phyloP scores from a whole-genome alignment of 2,113 vertebrate species.

The Pachycephala philippinensis region DNA sequence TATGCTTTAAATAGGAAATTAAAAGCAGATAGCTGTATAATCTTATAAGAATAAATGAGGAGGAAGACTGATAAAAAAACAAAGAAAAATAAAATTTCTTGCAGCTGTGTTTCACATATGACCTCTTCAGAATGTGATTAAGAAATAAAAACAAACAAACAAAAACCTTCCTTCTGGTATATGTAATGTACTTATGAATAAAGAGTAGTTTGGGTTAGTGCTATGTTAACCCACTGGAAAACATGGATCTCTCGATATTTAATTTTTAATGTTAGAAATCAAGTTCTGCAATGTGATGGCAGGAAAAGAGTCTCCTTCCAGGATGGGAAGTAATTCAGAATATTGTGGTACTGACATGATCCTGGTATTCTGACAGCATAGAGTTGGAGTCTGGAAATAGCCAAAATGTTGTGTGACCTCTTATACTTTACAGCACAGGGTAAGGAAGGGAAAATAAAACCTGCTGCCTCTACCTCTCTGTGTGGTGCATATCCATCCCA shows the following conservation, averaged over 20 bases:
- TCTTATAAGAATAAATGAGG: background rate
- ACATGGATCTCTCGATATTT: background rate
- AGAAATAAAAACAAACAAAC: background rate
- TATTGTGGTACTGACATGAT: background rate
- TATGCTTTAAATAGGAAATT: background rate
- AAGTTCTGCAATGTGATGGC: background rate
- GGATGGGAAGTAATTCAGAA: background rate
- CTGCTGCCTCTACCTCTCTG: background rate
- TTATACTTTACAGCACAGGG: background rate
- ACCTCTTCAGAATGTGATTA: conserved; percentile 26
- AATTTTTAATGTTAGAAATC: background rate
- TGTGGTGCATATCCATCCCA: background rate
- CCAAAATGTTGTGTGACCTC: background rate
- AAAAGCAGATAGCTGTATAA: background rate
- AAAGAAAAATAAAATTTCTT: background rate
- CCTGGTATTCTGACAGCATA: background rate
- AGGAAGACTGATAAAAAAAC: background rate
- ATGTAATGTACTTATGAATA: background rate
- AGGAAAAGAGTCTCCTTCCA: background rate
- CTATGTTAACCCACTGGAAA: background rate
- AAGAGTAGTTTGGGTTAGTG: background rate
- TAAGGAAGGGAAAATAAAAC: background rate
- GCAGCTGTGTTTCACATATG: background rate
- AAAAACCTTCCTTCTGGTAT: background rate
- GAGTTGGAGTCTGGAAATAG: background rate